phyloP scores from a whole-genome alignment of 23 tunicate genomes.

The Styela clava region DNA sequence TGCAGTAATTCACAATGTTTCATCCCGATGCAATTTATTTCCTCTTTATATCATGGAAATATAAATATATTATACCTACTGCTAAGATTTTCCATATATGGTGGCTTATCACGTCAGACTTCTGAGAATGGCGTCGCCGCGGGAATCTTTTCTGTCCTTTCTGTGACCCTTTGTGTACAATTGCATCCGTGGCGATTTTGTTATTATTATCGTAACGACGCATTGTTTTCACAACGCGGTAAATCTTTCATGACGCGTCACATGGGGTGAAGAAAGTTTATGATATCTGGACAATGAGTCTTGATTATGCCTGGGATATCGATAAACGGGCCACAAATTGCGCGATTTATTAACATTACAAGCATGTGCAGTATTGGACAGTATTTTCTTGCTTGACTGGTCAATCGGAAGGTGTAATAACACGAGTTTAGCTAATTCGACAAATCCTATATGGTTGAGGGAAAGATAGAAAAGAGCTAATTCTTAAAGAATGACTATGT shows the following conservation, averaged over 20 bases:
- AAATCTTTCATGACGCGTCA: neutral
- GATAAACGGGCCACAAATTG: neutral
- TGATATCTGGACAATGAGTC: neutral
- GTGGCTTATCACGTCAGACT: too few relatives aligned
- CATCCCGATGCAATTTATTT: neutral
- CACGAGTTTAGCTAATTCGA: neutral
- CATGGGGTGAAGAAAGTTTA: neutral
- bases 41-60: neutral
- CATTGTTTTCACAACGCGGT: neutral
- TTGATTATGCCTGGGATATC: neutral
- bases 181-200: slow-evolving; percentile 7
- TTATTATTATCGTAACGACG: slow-evolving; percentile 18
- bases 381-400: neutral
- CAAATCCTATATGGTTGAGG: neutral
- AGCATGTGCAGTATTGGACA: neutral
- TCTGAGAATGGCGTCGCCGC: neutral
- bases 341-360: neutral
- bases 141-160: neutral
- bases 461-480: neutral
- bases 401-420: neutral
- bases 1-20: neutral
- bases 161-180: slow-evolving; percentile 4
- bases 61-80: too few relatives aligned
- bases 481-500: too few relatives aligned
- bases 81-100: too few relatives aligned